These are phyloP conservation scores for Eubasilissa splendida DNA, from an alignment of 2,888 invertebrate genomes.

Conservation along the genomic window DNA sequence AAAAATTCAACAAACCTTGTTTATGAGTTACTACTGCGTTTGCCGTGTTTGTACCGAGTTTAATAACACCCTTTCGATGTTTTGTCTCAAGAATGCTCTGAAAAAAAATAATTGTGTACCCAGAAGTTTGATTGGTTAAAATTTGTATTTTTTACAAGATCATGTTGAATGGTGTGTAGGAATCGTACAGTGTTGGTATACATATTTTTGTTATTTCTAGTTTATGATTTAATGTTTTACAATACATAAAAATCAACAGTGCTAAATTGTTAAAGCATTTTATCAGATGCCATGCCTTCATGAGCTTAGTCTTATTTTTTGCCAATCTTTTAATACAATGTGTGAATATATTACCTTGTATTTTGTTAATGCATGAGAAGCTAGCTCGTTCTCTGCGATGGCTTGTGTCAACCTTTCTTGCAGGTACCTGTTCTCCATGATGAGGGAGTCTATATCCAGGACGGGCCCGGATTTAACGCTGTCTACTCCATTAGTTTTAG, in stretches of 20 bases:
- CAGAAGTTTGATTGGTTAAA: too few relatives aligned
- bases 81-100: constrained; percentile 82
- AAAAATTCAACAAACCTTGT: constrained; percentile 75
- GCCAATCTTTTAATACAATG: not conserved
- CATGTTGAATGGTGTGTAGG: too few relatives aligned
- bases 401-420: constrained; percentile 86
- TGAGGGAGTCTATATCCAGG: constrained; percentile 84
- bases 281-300: too few relatives aligned
- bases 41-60: constrained; percentile 77
- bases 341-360: constrained; percentile 77
- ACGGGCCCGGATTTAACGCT: constrained; percentile 68
- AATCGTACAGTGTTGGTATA: not conserved
- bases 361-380: constrained; percentile 81
- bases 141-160: not conserved
- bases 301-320: not conserved
- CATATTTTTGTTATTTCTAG: not conserved
- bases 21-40: constrained; percentile 85
- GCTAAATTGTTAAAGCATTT: too few relatives aligned
- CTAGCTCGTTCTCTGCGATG: constrained; percentile 84
- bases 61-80: constrained; percentile 80
- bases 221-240: not conserved
- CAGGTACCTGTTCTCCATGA: constrained; percentile 88
- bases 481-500: constrained; percentile 63
- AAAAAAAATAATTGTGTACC: constrained; percentile 59
- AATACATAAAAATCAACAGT: too few relatives aligned